phyloP scores from a whole-genome alignment of 2,797 vertebrate genomes.

The Acomys russatus region DNA sequence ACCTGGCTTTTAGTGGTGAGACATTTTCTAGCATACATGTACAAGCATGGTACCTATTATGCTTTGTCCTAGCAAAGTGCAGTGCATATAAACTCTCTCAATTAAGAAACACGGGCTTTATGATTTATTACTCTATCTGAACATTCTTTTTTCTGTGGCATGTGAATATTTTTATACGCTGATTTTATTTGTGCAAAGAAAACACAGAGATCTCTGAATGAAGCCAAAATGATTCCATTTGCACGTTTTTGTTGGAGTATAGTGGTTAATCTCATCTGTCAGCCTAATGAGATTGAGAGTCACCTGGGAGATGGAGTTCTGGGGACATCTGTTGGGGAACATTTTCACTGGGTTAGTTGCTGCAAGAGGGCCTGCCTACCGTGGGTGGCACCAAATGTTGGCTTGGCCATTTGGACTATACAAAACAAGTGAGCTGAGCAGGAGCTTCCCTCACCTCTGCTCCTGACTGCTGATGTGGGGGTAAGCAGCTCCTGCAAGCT shows the following conservation, averaged over 20 bases:
- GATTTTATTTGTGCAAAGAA: slow-evolving; percentile 38
- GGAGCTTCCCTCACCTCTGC: fast-evolving
- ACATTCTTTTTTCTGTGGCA: neutral
- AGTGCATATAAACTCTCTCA: neutral
- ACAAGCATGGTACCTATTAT: neutral
- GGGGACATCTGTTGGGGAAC: neutral
- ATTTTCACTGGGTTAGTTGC: neutral
- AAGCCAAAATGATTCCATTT: slow-evolving; percentile 15
- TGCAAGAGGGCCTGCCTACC: neutral
- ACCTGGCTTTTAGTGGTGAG: slow-evolving; percentile 1
- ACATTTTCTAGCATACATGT: neutral
- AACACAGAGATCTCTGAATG: neutral
- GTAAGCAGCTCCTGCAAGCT: neutral
- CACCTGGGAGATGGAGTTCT: neutral
- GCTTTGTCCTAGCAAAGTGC: neutral
- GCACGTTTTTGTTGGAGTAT: neutral
- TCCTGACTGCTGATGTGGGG: neutral
- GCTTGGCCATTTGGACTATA: neutral
- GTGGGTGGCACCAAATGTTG: neutral
- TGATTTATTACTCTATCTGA: neutral
- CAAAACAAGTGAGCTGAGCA: neutral
- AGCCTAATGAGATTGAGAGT: neutral
- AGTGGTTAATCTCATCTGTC: neutral
- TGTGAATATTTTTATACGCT: slow-evolving; percentile 38
- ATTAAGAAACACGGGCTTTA: neutral